Evolutionary conservation across 2,888 invertebrate genomes (phyloP), one percentile per base, ranked within the genome.

Genomic region (Aspidiotus destructor): DNA sequence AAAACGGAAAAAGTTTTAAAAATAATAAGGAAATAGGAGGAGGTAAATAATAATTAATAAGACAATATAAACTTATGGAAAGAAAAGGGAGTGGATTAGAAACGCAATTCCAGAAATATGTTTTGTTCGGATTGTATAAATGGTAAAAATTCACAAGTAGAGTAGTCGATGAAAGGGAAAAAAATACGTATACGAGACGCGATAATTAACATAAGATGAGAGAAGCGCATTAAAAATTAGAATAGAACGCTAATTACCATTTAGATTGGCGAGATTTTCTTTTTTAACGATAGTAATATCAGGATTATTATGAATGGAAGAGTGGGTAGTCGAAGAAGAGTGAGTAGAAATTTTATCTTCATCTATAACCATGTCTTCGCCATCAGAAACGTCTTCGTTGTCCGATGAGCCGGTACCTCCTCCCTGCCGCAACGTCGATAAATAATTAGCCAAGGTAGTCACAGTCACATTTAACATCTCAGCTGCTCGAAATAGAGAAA

Each of bases 401-500:
- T 68, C 76, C 73, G 48, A 70, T 42, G 8, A 76, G 40, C 65
- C 65, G 75, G 44, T 74, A 76, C 69, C 62, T 48, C 71, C 73
- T 10, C 72, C 72, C 60, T 73, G 73, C 15, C 82, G 81, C 73
- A 83, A 78, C 57, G 84, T 83, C 72, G 84, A 82, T 72, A 84
- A 76, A 75, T 88, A 88, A 41, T 86, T 86, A 5, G 87, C 86
- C 62, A 89, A 78, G 71, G 87, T 87, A 73, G 85, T 84, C 70
- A 87, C 86, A 71, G 86, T 86, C 63, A 89, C 88, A 73, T 88
- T 88, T 44, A 89, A 79, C 74, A 87, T 85, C 75, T 86, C 84
- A 0, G 88, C 87, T 0, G 88, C 88, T 57, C 86, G 81, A 74
- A 86, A 86, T 61, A 88, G 76, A 0, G 86, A 83, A 69, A 89